phyloP scores from a whole-genome alignment of 1,140 invertebrate genomes.

The Polypedilum vanderplanki region DNA sequence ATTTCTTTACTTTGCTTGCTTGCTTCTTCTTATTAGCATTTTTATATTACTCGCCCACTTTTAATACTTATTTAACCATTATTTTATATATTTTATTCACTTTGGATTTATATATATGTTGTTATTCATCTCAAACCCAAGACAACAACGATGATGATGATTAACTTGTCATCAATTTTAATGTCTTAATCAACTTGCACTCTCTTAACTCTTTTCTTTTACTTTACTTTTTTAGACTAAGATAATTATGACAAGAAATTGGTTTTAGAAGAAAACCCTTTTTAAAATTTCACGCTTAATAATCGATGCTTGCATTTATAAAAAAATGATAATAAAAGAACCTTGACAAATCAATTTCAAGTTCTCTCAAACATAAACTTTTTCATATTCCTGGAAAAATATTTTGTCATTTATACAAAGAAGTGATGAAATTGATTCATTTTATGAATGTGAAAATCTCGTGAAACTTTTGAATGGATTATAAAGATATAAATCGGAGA shows the following conservation, averaged over 20 bases:
- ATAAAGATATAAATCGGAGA: too few relatives aligned
- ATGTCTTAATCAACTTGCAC: conserved; percentile 26
- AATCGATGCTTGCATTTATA: background rate
- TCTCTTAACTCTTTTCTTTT: background rate
- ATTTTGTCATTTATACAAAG: too few relatives aligned
- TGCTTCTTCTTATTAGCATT: too few relatives aligned
- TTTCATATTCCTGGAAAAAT: too few relatives aligned
- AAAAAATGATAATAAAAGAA: background rate
- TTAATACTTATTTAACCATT: conserved; percentile 16
- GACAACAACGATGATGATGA: conserved; percentile 15
- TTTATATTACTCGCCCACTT: background rate
- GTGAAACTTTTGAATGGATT: too few relatives aligned
- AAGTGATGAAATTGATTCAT: too few relatives aligned
- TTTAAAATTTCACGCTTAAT: background rate
- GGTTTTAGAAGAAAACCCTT: background rate
- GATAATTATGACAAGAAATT: background rate
- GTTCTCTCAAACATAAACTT: too few relatives aligned
- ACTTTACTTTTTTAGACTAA: background rate
- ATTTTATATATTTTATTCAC: background rate
- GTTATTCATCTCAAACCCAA: background rate
- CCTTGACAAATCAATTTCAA: background rate
- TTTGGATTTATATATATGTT: background rate
- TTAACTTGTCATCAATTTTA: conserved; percentile 28
- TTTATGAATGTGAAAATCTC: too few relatives aligned
- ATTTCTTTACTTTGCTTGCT: background rate